Percentiles rank a stretch among this genome's conserved stretches.
phyloP scores from a whole-genome alignment of 2,113 vertebrate species.

The Typhlomys cinereus region DNA sequence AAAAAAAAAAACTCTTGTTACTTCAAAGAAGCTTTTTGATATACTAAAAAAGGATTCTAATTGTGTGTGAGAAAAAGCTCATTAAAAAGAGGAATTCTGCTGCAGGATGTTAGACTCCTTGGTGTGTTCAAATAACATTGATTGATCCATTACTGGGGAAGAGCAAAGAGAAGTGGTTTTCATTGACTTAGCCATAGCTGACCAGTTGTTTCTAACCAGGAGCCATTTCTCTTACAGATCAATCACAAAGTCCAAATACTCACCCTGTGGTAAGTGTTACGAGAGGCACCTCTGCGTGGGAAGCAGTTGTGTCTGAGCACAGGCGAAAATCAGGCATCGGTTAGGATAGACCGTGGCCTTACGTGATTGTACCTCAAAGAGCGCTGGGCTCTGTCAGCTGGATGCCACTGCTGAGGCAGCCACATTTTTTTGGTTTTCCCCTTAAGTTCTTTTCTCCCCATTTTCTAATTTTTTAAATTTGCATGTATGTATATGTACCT shows the following conservation, averaged over 20 bases:
- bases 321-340: background rate
- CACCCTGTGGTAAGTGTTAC: constrained; percentile 80
- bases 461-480: no score
- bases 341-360: accelerated
- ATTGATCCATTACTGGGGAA: no score
- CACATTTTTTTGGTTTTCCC: background rate
- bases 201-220: constrained; percentile 71
- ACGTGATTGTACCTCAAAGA: background rate
- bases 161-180: background rate
- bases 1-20: no score
- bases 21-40: no score
- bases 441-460: background rate
- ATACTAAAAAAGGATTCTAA: background rate
- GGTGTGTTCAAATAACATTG: accelerated
- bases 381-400: background rate
- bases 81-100: background rate
- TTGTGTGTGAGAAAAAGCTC: background rate
- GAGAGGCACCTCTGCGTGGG: background rate
- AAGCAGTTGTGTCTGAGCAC: background rate
- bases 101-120: background rate
- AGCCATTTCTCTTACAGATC: constrained; percentile 62
- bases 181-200: background rate
- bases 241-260: constrained; percentile 70
- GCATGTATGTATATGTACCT: no score
- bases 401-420: background rate